Percentiles rank a stretch among this genome's conserved stretches.
These are phyloP conservation scores for Myotis findleyi DNA, from an alignment of 2,797 vertebrate species.

Conservation along the genomic window DNA sequence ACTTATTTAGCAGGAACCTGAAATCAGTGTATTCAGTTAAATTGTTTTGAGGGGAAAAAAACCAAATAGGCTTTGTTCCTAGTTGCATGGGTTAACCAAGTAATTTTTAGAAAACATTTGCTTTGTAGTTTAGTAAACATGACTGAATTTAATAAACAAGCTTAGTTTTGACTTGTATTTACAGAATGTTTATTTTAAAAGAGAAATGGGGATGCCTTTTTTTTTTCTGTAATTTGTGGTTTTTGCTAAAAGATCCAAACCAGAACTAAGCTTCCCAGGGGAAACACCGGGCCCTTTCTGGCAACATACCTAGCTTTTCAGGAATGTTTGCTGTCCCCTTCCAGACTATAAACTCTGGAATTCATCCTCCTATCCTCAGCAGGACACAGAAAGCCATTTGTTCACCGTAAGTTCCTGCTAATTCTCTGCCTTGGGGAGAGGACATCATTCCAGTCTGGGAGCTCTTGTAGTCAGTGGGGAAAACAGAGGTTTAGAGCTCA, in stretches of 20 bases:
- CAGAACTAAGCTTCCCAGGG: neutral
- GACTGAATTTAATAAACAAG: slow-evolving; percentile 17
- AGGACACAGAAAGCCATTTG: slow-evolving; percentile 10
- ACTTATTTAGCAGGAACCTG: neutral
- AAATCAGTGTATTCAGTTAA: neutral
- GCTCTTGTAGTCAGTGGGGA: neutral
- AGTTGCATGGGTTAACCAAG: neutral
- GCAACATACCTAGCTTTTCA: neutral
- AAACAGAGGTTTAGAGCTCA: neutral
- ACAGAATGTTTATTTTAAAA: slow-evolving; percentile 56
- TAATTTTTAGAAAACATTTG: slow-evolving; percentile 37
- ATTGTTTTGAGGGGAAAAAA: neutral
- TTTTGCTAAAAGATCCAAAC: slow-evolving; percentile 49
- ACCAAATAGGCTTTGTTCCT: neutral
- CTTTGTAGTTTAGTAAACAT: slow-evolving; percentile 50
- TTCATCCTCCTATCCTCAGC: neutral
- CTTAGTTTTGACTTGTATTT: slow-evolving; percentile 23
- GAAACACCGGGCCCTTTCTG: neutral
- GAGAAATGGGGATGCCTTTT: slow-evolving; percentile 19
- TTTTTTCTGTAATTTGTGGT: neutral
- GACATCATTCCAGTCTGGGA: neutral
- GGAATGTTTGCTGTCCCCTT: neutral
- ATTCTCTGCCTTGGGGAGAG: neutral
- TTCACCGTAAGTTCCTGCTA: neutral
- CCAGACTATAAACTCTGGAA: neutral